Base-by-base conservation (phyloP, 2,113 vertebrate species). In the Austrofundulus limnaeus region DNA sequence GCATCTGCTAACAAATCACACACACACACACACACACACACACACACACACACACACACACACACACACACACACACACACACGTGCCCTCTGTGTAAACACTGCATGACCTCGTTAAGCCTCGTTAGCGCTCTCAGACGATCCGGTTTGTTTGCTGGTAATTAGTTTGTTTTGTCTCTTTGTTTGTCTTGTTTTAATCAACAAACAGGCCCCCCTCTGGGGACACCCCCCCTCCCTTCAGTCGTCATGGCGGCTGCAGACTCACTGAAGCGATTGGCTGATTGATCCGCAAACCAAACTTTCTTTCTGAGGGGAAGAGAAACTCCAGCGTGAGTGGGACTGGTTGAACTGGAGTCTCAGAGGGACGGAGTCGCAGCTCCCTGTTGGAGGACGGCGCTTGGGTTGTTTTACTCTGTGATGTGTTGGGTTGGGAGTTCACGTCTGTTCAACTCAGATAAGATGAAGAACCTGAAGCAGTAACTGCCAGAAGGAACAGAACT, bases 121-220 rank as follows among this genome's bases (percentile, higher is more conserved):
- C 81, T 81, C 52, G 81, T 86, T 86, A 84, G 80, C 14, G 39
- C 58, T 66, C 56, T 63, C 55, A 56, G 67, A 17, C 53, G 12
- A 34, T 76, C 65, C 47, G 74, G 45, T 75, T 66, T 87, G 80
- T 86, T 88, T 85, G 74, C 66, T 65, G 70, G 71, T 86, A 83
- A 87, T 88, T 84, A 80, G 74, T 87, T 85, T 85, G 84, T 85
- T 88, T 85, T 80, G 75, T 81, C 69, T 75, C 63, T 72, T 48
- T 87, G 83, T 84, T 86, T 84, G 79, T 84, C 61, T 81, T 72
- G 61, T 70, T 81, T 77, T 58, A 72, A 81, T 85, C 78, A 77
- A 75, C 79, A 75, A 75, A 73, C 77, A 83, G 72, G 65, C 66
- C 1, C 6, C 31, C 51, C 64, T 42, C 55, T 0, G 1, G 70